A percentile compares a stretch with the other conserved stretches of the same genome.
Conservation (phyloP, 2,797 vertebrate species). For the Loriculus beryllinus region DNA sequence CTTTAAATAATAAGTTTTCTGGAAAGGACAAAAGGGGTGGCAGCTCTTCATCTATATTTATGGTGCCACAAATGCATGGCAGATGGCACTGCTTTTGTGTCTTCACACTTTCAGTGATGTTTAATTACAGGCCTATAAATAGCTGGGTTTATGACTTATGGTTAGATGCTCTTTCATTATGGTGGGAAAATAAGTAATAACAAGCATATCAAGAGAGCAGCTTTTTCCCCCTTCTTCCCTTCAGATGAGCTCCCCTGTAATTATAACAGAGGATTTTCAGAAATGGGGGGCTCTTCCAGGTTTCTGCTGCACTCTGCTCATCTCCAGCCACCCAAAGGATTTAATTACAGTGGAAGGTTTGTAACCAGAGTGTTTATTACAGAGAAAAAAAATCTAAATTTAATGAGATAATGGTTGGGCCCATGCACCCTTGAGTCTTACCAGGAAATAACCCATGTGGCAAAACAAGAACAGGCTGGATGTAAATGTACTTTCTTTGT, state of each 20-base stretch:
- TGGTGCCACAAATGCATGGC: background rate
- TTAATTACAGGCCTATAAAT: slow-evolving; percentile 52
- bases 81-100: slow-evolving; percentile 44
- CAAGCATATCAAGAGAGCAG: background rate
- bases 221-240: rapidly evolving
- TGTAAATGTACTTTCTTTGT: background rate
- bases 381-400: background rate
- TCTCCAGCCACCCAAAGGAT: background rate
- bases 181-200: background rate
- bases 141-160: background rate
- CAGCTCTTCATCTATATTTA: background rate
- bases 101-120: background rate
- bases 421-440: background rate
- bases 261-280: background rate
- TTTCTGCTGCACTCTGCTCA: background rate
- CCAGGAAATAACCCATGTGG: background rate
- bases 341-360: slow-evolving; percentile 5
- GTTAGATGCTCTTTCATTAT: slow-evolving; percentile 2
- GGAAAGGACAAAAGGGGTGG: background rate
- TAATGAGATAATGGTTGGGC: background rate
- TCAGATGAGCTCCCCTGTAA: rapidly evolving
- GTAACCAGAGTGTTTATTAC: background rate
- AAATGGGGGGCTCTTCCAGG: background rate
- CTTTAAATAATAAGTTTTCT: rapidly evolving
- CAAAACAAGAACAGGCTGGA: background rate